phyloP scores from a whole-genome alignment of 2,113 vertebrate species.

The Jacana jacana region DNA sequence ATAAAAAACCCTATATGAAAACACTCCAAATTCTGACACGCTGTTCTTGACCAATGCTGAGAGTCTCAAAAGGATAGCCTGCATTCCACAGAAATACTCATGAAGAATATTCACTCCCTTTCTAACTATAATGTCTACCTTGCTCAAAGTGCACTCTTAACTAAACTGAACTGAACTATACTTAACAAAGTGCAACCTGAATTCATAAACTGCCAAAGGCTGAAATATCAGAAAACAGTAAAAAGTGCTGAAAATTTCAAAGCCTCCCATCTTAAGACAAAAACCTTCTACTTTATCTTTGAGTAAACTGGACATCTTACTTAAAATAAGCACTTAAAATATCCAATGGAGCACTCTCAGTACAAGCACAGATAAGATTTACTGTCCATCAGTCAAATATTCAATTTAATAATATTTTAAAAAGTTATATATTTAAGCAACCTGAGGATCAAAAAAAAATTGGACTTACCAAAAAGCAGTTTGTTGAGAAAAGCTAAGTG shows the following conservation, averaged over 20 bases:
- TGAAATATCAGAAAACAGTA: background rate
- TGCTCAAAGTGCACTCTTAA: background rate
- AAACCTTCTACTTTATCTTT: background rate
- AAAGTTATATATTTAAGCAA: background rate
- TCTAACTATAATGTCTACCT: background rate
- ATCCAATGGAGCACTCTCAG: background rate
- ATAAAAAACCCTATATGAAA: accelerated
- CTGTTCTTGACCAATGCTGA: background rate
- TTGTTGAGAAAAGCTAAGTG: background rate
- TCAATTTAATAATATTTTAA: background rate
- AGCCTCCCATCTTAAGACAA: background rate
- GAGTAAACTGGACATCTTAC: background rate
- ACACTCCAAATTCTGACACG: background rate
- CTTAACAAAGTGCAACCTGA: background rate
- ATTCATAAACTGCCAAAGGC: background rate
- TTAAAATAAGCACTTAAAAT: background rate
- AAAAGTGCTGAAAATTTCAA: background rate
- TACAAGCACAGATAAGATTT: background rate
- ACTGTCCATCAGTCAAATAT: background rate
- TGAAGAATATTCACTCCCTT: background rate
- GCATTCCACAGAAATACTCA: background rate
- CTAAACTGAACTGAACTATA: background rate
- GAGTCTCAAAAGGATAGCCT: background rate
- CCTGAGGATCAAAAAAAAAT: background rate
- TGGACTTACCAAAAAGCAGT: background rate